Evolutionary conservation across 1,140 invertebrate species (phyloP).

Genomic region (Drosophila eugracilis): DNA sequence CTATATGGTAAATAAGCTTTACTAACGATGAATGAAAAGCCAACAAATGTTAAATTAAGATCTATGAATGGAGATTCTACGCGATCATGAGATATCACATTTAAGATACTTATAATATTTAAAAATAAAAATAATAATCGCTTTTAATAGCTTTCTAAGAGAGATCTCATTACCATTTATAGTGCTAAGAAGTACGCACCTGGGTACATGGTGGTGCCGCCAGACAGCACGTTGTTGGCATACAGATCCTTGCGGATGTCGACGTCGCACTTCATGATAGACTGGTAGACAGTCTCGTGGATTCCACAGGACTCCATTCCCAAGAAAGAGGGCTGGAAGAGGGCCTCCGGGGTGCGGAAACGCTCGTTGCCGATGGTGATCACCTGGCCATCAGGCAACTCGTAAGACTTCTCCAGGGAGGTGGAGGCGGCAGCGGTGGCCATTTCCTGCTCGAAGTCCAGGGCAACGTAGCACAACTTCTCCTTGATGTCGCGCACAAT

Average conservation of each 20-base stretch:
- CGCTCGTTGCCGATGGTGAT: conserved; percentile 97
- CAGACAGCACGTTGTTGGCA: conserved; percentile 96
- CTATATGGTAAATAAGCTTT: too few relatives aligned
- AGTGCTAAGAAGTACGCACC: conserved; percentile 85
- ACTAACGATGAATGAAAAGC: too few relatives aligned
- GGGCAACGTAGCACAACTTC: conserved; percentile 93
- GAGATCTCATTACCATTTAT: too few relatives aligned
- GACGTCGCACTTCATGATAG: conserved; percentile 97
- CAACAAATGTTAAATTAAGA: too few relatives aligned
- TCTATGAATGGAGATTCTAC: too few relatives aligned
- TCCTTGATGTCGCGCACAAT: conserved; percentile 95
- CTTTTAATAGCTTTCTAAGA: too few relatives aligned
- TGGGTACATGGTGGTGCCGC: conserved; percentile 97
- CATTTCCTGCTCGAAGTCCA: conserved; percentile 95
- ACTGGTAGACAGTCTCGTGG: conserved; percentile 97
- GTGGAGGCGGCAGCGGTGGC: conserved; percentile 92
- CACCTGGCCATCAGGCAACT: conserved; percentile 93
- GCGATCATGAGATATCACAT: too few relatives aligned
- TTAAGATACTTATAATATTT: too few relatives aligned
- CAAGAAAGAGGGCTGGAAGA: conserved; percentile 96
- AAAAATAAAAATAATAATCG: too few relatives aligned
- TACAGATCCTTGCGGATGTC: conserved; percentile 96
- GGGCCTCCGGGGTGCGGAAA: conserved; percentile 96
- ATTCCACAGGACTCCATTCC: conserved; percentile 96
- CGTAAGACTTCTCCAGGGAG: conserved; percentile 94